Conservation (phyloP, 2,113 vertebrate genomes). For the Daboia siamensis region DNA sequence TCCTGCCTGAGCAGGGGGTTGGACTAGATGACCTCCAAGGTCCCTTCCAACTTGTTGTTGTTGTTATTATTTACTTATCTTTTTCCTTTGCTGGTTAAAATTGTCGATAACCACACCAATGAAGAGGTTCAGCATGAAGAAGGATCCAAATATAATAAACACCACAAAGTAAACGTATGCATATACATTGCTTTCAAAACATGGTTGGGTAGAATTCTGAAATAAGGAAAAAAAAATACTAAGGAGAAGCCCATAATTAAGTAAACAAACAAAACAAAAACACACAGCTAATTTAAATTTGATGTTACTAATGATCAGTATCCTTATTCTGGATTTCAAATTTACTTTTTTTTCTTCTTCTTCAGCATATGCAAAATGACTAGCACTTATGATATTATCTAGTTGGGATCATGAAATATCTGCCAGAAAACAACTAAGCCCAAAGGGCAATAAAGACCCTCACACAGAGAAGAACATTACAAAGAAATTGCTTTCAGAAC, state of each 20-base stretch:
- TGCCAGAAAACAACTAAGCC: not conserved
- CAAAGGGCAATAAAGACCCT: not conserved
- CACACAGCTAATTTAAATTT: not conserved
- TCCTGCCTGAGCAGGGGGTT: no score
- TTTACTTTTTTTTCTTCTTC: not conserved
- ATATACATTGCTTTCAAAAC: conserved; percentile 74
- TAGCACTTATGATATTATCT: not conserved
- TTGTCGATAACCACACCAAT: conserved; percentile 98
- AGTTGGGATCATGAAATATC: not conserved
- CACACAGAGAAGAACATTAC: not conserved
- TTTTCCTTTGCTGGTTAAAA: conserved; percentile 98
- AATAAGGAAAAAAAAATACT: not conserved
- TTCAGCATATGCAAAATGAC: not conserved
- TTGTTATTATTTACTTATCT: no score
- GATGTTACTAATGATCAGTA: not conserved
- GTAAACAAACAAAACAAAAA: no score
- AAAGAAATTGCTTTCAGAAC: not conserved
- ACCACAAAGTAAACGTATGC: conserved; percentile 91
- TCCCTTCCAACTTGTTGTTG: no score
- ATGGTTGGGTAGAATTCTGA: conserved; percentile 76
- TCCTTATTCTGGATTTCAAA: not conserved
- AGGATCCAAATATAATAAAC: conserved; percentile 98
- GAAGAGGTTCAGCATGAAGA: conserved; percentile 97
- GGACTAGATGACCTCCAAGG: no score
- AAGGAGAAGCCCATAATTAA: conserved; percentile 14